These are phyloP conservation scores for Lithophane ornitopus DNA, from an alignment of 2,888 invertebrate genomes.

Conservation along the genomic window DNA sequence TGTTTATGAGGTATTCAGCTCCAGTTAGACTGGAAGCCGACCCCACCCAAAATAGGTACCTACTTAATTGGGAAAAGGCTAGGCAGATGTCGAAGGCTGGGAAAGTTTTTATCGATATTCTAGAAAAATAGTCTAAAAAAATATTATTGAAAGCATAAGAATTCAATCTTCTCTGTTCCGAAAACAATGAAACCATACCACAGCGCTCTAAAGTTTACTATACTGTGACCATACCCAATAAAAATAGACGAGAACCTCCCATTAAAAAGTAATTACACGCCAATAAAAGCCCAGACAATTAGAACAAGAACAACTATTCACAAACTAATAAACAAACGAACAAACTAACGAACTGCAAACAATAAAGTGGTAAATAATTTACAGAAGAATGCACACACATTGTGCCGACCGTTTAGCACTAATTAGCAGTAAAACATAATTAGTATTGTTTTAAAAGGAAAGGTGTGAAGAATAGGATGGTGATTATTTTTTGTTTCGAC, in stretches of 20 bases:
- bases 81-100: too few relatives aligned
- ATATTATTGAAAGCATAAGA: neutral
- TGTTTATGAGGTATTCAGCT: too few relatives aligned
- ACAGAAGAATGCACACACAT: constrained; percentile 36
- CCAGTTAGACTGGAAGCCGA: too few relatives aligned
- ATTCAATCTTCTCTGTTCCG: neutral
- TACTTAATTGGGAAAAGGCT: too few relatives aligned
- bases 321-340: constrained; percentile 42
- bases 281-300: constrained; percentile 10
- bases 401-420: constrained; percentile 37
- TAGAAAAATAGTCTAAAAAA: too few relatives aligned
- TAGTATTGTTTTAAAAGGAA: constrained; percentile 54
- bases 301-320: constrained; percentile 19
- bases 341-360: constrained; percentile 35
- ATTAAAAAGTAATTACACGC: neutral
- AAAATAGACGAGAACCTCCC: neutral
- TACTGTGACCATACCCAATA: neutral
- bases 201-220: too few relatives aligned
- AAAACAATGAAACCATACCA: neutral
- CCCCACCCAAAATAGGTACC: too few relatives aligned
- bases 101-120: too few relatives aligned
- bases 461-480: constrained; percentile 33
- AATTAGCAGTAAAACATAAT: constrained; percentile 51
- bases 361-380: constrained; percentile 33
- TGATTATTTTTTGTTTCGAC: constrained; percentile 8